Evolutionary conservation across 2,888 invertebrate species (phyloP), one percentile per base, ranked within the genome.

Genomic region (Trachelus tabidus): DNA sequence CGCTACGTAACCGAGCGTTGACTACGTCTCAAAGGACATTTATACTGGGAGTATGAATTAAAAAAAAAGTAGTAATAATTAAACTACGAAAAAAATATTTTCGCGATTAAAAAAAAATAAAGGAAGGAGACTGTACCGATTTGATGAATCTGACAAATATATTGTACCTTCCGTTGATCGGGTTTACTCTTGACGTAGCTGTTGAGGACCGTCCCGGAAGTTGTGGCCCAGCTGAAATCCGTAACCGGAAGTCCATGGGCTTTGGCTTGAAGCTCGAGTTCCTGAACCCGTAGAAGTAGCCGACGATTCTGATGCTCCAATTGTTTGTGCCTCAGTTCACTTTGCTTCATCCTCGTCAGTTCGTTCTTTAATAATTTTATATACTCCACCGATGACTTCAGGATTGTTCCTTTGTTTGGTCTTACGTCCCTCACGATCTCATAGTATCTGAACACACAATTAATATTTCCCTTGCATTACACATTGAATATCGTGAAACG

Each of bases 301-400:
- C 96, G 95, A 85, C 97, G 94, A 91, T 98, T 98, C 87, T 96
- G 95, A 82, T 95, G 92, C 89, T 98, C 98, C 78, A 97, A 94
- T 91, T 97, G 95, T 83, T 96, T 95, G 85, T 97, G 94, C 82
- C 96, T 94, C 80, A 94, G 94, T 88, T 97, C 97, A 85, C 95
- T 94, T 86, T 96, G 95, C 86, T 96, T 95, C 83, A 97, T 93
- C 85, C 95, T 93, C 77, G 95, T 95, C 79, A 96, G 94, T 91
- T 95, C 94, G 87, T 93, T 94, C 89, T 93, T 96, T 78, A 99
- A 92, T 81, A 96, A 95, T 91, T 97, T 96, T 87, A 99, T 98
- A 91, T 98, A 99, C 92, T 99, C 99, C 77, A 99, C 99, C 12
- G 98, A 98, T 69, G 98, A 98, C 92, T 98, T 98, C n/a, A 99